Percentiles rank a stretch among this genome's conserved stretches.
These are phyloP conservation scores for Marcusenius ussheri DNA, from an alignment of 2,113 vertebrate species.

Conservation along the genomic window DNA sequence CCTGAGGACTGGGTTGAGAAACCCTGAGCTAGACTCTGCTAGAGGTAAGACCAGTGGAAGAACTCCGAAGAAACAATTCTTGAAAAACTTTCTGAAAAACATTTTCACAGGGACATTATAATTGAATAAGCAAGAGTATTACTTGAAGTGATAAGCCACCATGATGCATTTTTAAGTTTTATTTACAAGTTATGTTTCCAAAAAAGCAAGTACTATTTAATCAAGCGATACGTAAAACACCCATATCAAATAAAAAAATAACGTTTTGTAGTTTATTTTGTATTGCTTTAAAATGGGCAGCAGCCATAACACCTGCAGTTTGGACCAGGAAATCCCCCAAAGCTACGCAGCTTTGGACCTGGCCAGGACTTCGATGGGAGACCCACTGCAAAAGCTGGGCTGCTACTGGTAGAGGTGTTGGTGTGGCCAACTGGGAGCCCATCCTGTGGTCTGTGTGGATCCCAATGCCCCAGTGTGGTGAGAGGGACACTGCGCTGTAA, in stretches of 20 bases:
- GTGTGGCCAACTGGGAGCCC: background rate
- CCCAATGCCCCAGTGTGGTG: too few species aligned
- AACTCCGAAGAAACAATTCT: background rate
- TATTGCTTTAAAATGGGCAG: background rate
- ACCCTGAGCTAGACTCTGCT: background rate
- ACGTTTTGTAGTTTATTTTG: background rate
- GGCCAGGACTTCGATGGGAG: too few species aligned
- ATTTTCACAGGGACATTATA: background rate
- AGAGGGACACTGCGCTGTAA: too few species aligned
- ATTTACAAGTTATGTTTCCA: background rate
- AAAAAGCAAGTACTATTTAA: background rate
- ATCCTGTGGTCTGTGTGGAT: background rate
- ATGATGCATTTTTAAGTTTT: background rate
- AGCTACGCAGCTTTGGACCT: too few species aligned
- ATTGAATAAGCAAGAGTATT: background rate
- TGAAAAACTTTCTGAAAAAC: background rate
- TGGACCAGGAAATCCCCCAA: too few species aligned
- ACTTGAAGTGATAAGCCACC: background rate
- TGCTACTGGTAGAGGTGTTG: too few species aligned
- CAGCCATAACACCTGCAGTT: background rate
- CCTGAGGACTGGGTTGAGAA: too few species aligned
- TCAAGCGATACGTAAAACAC: background rate
- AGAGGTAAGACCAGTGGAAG: background rate
- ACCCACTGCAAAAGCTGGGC: too few species aligned
- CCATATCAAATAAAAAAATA: background rate